phyloP scores from a whole-genome alignment of 1,140 invertebrate species.

The Drosophila navojoa region DNA sequence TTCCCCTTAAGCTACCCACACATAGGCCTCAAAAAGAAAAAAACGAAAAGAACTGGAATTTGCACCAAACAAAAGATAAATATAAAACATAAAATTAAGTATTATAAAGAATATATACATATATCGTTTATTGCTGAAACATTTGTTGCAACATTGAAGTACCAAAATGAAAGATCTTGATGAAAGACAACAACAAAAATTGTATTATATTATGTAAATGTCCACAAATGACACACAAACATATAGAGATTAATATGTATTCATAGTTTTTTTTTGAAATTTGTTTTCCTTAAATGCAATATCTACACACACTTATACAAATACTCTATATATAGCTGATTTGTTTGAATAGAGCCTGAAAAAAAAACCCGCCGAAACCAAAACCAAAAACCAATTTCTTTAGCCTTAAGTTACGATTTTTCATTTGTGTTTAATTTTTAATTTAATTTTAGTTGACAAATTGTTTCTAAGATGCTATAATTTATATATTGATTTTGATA shows the following conservation, averaged over 20 bases:
- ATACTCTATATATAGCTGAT: slow-evolving; percentile 40
- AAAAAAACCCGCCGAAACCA: slow-evolving; percentile 54
- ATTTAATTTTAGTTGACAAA: slow-evolving; percentile 43
- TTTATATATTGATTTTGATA: slow-evolving; percentile 20
- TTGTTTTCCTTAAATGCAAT: slow-evolving; percentile 45
- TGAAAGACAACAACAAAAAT: slow-evolving; percentile 34
- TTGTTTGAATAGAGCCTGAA: slow-evolving; percentile 63
- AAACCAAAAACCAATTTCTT: slow-evolving; percentile 28
- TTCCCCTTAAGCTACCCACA: slow-evolving; percentile 15
- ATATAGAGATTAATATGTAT: slow-evolving; percentile 57
- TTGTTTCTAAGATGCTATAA: slow-evolving; percentile 39
- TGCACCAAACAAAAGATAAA: slow-evolving; percentile 32
- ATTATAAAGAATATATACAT: slow-evolving; percentile 12
- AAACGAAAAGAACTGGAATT: slow-evolving; percentile 71
- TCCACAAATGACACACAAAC: slow-evolving; percentile 60
- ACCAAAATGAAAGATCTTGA: slow-evolving; percentile 55
- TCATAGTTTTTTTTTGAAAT: slow-evolving; percentile 30
- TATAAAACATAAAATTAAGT: slow-evolving; percentile 19
- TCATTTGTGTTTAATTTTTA: slow-evolving; percentile 48
- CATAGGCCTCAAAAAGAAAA: slow-evolving; percentile 19
- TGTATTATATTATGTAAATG: slow-evolving; percentile 74
- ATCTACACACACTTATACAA: slow-evolving; percentile 21
- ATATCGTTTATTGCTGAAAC: slow-evolving; percentile 53
- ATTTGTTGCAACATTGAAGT: slow-evolving; percentile 83
- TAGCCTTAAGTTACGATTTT: slow-evolving; percentile 69